phyloP scores from a whole-genome alignment of 2,888 invertebrate genomes.

The Diploptera punctata region DNA sequence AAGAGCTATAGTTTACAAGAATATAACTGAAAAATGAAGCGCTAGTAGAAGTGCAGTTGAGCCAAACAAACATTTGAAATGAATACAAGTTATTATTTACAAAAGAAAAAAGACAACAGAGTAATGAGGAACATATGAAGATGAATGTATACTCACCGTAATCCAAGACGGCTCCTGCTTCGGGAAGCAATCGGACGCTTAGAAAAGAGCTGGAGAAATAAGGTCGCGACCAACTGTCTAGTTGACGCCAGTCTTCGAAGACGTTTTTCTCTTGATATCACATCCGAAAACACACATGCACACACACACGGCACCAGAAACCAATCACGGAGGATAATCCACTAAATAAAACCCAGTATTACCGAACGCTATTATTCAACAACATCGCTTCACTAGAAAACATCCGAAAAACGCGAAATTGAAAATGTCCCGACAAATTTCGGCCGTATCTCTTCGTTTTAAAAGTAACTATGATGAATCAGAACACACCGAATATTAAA shows the following conservation, averaged over 20 bases:
- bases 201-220: not conserved
- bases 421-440: not conserved
- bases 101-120: too few relatives aligned
- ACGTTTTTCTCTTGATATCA: not conserved
- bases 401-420: not conserved
- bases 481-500: too few relatives aligned
- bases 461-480: too few relatives aligned
- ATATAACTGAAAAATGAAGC: too few relatives aligned
- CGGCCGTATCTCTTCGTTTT: too few relatives aligned
- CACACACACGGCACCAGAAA: conserved; percentile 1
- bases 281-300: not conserved
- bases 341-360: conserved; percentile 8
- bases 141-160: conserved; percentile 5
- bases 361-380: not conserved
- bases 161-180: conserved; percentile 1
- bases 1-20: too few relatives aligned
- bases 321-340: not conserved
- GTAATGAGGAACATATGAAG: too few relatives aligned
- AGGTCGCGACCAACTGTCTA: not conserved
- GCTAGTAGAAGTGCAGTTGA: too few relatives aligned
- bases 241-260: conserved; percentile 10
- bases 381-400: not conserved
- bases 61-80: too few relatives aligned
- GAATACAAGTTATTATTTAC: too few relatives aligned
- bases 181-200: not conserved